Conservation (phyloP, 2,888 invertebrate genomes). For the Biston betularia region DNA sequence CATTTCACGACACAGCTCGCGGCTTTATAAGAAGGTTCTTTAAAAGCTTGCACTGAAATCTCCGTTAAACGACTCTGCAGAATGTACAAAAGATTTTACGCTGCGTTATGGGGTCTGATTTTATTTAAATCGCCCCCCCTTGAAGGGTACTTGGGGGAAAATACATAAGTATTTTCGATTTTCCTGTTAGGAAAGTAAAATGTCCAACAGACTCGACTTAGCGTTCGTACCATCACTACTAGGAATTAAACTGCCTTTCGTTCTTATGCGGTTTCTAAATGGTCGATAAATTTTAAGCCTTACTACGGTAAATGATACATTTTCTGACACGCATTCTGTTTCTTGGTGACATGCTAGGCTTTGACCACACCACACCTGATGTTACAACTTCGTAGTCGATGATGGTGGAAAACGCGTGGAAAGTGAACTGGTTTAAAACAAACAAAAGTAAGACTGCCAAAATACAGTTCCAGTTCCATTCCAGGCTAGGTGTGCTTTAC, state of each 20-base stretch:
- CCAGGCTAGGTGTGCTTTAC: too few species aligned
- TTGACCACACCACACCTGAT: too few species aligned
- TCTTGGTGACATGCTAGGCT: too few species aligned
- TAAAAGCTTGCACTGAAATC: conserved; percentile 24
- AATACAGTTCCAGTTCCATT: too few species aligned
- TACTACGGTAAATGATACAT: too few species aligned
- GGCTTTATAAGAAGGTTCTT: conserved; percentile 18
- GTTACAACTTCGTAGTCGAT: too few species aligned
- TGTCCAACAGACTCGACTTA: not conserved
- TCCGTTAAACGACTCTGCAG: conserved; percentile 20
- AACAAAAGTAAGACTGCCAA: too few species aligned
- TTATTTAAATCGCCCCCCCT: conserved; percentile 21
- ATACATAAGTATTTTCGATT: conserved; percentile 24
- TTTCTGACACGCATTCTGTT: too few species aligned
- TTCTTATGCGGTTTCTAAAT: too few species aligned
- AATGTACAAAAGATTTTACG: conserved; percentile 14
- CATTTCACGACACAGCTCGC: conserved; percentile 20
- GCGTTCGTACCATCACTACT: not conserved
- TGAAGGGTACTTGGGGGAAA: conserved; percentile 20
- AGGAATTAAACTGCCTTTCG: not conserved
- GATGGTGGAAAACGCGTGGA: too few species aligned
- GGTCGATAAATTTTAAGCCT: too few species aligned
- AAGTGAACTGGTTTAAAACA: too few species aligned
- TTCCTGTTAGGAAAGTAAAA: conserved; percentile 23
- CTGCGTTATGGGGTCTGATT: conserved; percentile 23